phyloP scores from a whole-genome alignment of 2,797 vertebrate species.

The Pyrocephalus nanus region DNA sequence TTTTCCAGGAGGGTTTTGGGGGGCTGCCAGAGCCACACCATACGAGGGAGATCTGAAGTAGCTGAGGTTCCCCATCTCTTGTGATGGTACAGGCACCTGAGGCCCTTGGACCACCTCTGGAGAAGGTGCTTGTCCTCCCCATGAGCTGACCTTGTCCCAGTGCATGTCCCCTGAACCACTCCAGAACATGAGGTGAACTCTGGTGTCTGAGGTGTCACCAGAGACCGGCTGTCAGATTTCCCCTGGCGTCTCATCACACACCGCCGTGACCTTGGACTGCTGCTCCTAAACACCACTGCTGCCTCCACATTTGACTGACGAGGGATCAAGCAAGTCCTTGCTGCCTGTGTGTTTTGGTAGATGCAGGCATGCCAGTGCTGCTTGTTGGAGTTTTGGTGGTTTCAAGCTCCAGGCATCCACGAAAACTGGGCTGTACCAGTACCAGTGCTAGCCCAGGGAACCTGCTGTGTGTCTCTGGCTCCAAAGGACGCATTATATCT shows the following conservation, averaged over 20 bases:
- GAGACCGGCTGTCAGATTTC: neutral
- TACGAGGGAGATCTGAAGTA: neutral
- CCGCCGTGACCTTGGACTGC: neutral
- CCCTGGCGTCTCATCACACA: neutral
- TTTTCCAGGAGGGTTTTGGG: neutral
- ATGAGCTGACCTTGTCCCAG: neutral
- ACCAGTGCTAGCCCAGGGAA: neutral
- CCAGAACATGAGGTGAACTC: neutral
- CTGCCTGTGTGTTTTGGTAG: neutral
- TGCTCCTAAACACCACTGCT: neutral
- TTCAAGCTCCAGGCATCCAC: neutral
- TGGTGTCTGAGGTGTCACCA: neutral
- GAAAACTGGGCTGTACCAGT: neutral
- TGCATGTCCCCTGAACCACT: neutral
- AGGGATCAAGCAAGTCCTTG: neutral
- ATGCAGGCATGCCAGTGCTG: rapidly evolving
- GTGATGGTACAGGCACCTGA: neutral
- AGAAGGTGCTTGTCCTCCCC: neutral
- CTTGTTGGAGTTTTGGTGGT: neutral
- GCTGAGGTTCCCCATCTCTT: neutral
- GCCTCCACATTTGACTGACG: neutral
- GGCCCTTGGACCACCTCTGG: neutral
- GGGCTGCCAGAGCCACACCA: neutral
- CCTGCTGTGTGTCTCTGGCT: neutral
- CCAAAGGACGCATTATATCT: rapidly evolving